phyloP scores from a whole-genome alignment of 1,140 invertebrate species.

The Triops longicaudatus region DNA sequence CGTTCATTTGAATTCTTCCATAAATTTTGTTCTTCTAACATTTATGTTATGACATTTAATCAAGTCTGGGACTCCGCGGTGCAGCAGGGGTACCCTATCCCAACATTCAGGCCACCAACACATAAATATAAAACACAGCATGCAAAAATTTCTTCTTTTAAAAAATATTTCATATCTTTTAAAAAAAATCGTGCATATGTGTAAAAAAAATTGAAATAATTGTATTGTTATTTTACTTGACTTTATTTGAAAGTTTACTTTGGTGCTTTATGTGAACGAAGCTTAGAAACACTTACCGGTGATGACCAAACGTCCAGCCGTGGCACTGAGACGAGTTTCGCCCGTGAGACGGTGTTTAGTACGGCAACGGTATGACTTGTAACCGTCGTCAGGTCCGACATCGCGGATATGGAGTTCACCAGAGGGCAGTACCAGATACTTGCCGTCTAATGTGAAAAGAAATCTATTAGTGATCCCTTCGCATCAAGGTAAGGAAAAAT shows the following conservation, averaged over 20 bases:
- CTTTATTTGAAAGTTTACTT: neutral
- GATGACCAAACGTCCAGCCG: constrained; percentile 86
- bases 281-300: constrained; percentile 64
- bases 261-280: neutral
- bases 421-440: constrained; percentile 85
- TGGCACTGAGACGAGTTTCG: constrained; percentile 83
- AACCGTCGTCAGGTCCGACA: constrained; percentile 85
- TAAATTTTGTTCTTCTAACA: neutral
- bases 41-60: neutral
- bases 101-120: constrained; percentile 77
- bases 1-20: neutral
- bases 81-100: constrained; percentile 89
- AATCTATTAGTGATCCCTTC: neutral
- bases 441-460: constrained; percentile 58
- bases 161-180: neutral
- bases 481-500: neutral
- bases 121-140: constrained; percentile 16
- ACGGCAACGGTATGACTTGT: constrained; percentile 75
- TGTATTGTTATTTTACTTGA: neutral
- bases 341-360: constrained; percentile 88
- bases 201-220: neutral
- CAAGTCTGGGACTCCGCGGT: constrained; percentile 23
- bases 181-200: neutral
- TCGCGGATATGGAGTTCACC: constrained; percentile 88
- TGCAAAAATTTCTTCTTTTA: constrained; percentile 8